Conservation (phyloP, 1,140 invertebrate genomes). For the Chrysopa pallens region DNA sequence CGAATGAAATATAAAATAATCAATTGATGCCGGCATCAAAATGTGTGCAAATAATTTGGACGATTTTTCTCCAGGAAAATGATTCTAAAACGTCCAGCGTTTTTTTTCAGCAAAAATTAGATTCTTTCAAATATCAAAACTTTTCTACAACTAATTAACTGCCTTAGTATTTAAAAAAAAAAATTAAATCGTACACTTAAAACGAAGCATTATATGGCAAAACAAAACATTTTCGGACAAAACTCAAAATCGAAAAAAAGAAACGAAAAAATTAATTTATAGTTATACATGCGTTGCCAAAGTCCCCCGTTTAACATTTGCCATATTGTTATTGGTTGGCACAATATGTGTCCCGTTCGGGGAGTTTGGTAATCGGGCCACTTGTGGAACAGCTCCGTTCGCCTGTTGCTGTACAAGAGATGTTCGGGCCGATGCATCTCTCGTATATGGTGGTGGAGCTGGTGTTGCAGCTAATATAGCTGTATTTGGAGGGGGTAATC, state of each 20-base stretch:
- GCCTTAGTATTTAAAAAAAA: neutral
- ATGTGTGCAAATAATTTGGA: too few species aligned
- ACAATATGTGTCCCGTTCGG: conserved; percentile 30
- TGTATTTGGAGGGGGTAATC: conserved; percentile 31
- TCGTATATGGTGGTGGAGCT: conserved; percentile 49
- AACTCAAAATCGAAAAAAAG: neutral
- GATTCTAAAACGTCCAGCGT: too few species aligned
- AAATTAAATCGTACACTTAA: neutral
- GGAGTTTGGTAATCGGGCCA: conserved; percentile 25
- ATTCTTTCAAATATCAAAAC: too few species aligned
- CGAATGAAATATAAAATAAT: too few species aligned
- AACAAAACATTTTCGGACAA: neutral
- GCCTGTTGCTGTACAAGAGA: conserved; percentile 17
- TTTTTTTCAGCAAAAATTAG: too few species aligned
- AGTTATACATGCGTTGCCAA: conserved; percentile 39
- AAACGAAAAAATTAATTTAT: neutral
- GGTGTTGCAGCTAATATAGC: conserved; percentile 60
- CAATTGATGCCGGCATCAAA: too few species aligned
- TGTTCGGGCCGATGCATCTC: conserved; percentile 17
- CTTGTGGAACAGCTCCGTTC: conserved; percentile 29
- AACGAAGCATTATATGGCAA: neutral
- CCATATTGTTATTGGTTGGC: conserved; percentile 19
- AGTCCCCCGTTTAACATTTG: conserved; percentile 34
- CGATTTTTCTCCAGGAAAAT: too few species aligned
- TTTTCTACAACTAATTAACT: neutral